These are phyloP conservation scores for Euura lappo DNA, from an alignment of 1,140 invertebrate species.

Conservation along the genomic window DNA sequence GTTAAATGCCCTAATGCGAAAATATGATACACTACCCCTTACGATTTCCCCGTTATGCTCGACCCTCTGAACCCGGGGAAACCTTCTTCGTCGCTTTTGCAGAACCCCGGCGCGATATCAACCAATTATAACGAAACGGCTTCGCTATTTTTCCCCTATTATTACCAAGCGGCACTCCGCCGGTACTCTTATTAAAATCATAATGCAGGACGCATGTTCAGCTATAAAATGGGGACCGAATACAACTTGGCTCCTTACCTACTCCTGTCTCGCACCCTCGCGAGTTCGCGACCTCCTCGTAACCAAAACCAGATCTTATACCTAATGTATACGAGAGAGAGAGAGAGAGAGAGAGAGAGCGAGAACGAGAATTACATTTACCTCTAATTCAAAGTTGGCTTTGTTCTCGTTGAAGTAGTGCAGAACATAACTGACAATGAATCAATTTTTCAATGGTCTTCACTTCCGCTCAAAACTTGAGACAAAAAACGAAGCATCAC, in stretches of 20 bases:
- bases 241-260: not conserved
- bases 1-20: conserved; percentile 45
- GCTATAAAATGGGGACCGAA: conserved; percentile 40
- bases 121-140: not conserved
- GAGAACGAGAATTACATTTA: no score
- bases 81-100: not conserved
- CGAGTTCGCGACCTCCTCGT: no score
- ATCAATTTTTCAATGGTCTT: no score
- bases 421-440: no score
- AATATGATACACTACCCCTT: conserved; percentile 40
- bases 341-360: no score
- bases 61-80: not conserved
- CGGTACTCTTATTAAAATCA: conserved; percentile 52
- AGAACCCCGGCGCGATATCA: not conserved
- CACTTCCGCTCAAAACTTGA: no score
- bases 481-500: no score
- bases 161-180: conserved; percentile 32
- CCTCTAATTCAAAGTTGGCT: no score
- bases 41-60: not conserved
- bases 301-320: no score
- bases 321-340: no score
- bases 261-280: no score
- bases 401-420: no score
- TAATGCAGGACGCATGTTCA: conserved; percentile 58
- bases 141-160: conserved; percentile 32